Evolutionary conservation across 2,113 vertebrate genomes (phyloP).

Genomic region (Perognathus longimembris): DNA sequence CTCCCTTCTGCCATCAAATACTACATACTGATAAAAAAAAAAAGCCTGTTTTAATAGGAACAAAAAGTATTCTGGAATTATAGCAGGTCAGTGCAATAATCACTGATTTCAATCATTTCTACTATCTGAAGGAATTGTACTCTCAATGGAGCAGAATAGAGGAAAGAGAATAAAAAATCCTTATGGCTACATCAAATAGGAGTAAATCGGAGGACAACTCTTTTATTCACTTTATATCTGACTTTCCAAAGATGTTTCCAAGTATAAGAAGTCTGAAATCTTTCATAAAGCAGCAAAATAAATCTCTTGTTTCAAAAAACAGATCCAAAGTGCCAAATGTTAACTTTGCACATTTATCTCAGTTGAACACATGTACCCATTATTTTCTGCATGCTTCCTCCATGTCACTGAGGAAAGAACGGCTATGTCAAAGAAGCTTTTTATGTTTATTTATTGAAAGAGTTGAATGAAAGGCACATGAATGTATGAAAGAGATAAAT

Average conservation of each 20-base stretch:
- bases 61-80: constrained; percentile 52
- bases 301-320: neutral
- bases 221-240: constrained; percentile 41
- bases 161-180: constrained; percentile 18
- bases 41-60: constrained; percentile 50
- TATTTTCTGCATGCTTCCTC: neutral
- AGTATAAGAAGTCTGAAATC: constrained; percentile 28
- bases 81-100: constrained; percentile 40
- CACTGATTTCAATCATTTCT: constrained; percentile 42
- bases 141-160: neutral
- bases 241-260: constrained; percentile 49
- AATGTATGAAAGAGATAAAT: constrained; percentile 2
- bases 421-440: neutral
- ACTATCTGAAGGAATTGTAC: constrained; percentile 44
- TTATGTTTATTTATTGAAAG: constrained; percentile 28
- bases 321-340: neutral
- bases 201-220: constrained; percentile 1
- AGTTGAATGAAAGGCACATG: constrained; percentile 50
- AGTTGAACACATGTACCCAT: neutral
- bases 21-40: constrained; percentile 46
- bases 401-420: constrained; percentile 15
- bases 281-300: constrained; percentile 52
- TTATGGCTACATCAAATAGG: neutral
- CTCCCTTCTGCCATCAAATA: constrained; percentile 22
- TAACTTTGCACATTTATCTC: constrained; percentile 42